Conservation (phyloP, 2,797 vertebrate species). For the Cyprinella venusta region DNA sequence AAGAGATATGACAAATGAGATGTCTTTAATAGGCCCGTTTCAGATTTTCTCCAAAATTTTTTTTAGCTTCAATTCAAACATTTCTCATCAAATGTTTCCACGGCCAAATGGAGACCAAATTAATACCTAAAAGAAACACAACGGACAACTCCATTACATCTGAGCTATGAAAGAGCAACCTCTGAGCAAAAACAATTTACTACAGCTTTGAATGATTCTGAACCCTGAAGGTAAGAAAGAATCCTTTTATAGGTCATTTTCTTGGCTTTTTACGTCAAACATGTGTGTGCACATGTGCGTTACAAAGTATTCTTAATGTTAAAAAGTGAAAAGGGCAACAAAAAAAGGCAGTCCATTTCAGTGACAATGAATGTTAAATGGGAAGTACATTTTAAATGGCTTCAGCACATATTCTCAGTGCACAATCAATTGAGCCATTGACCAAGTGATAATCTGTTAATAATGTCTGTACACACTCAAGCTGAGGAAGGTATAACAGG, state of each 20-base stretch:
- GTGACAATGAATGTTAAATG: conserved; percentile 22
- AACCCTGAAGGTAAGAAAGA: conserved; percentile 37
- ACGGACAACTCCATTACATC: conserved; percentile 2
- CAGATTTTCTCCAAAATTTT: background rate
- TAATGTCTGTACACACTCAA: conserved; percentile 24
- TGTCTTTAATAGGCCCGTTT: background rate
- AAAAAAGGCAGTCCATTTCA: background rate
- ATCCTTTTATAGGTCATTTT: conserved; percentile 44
- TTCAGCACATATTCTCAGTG: conserved; percentile 19
- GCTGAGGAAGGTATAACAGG: conserved; percentile 28
- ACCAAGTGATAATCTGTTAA: conserved; percentile 30
- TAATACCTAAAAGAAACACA: background rate
- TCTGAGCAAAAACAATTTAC: conserved; percentile 23
- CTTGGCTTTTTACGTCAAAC: conserved; percentile 7
- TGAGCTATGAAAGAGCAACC: conserved; percentile 28
- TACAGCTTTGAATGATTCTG: conserved; percentile 33
- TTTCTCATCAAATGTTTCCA: background rate
- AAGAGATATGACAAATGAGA: background rate
- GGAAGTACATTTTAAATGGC: conserved; percentile 3
- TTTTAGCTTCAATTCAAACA: background rate
- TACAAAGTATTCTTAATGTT: conserved; percentile 34
- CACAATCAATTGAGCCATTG: conserved; percentile 24
- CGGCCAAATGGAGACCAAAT: background rate
- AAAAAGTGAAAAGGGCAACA: conserved; percentile 41
- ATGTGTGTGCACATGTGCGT: conserved; percentile 25